These are phyloP conservation scores for Holocentrus rufus DNA, from an alignment of 2,797 vertebrate species.

Conservation along the genomic window DNA sequence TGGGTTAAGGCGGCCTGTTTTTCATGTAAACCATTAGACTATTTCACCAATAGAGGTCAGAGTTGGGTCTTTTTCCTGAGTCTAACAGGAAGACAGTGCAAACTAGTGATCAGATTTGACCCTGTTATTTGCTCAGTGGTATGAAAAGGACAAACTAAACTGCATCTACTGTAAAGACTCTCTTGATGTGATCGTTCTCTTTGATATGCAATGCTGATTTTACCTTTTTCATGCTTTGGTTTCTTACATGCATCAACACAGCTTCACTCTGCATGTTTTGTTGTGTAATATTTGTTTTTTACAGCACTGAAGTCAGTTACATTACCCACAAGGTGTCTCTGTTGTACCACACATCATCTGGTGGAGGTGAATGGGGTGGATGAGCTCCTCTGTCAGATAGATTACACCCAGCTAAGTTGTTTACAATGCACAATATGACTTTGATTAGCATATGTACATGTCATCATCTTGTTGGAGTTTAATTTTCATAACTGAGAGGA, in stretches of 20 bases:
- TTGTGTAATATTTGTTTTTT: neutral
- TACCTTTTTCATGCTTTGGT: neutral
- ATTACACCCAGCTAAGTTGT: neutral
- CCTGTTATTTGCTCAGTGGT: too few relatives aligned
- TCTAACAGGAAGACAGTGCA: too few relatives aligned
- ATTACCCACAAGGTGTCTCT: slow-evolving; percentile 54
- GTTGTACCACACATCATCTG: slow-evolving; percentile 8
- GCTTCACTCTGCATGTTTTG: neutral
- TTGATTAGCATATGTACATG: neutral
- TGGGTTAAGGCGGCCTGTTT: neutral
- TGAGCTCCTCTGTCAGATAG: accelerated
- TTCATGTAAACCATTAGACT: neutral
- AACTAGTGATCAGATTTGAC: neutral
- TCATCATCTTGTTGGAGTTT: neutral
- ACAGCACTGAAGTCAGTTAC: neutral
- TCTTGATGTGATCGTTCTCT: neutral
- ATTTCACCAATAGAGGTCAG: slow-evolving; percentile 60
- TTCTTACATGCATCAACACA: neutral
- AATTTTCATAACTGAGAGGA: neutral
- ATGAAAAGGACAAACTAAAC: too few relatives aligned
- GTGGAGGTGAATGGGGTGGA: neutral
- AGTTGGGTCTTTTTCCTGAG: slow-evolving; percentile 5
- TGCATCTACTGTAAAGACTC: neutral
- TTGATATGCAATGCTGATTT: neutral
- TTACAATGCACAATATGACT: neutral